Base-by-base conservation (phyloP, 1,140 invertebrate genomes). In the Drosophila punjabiensis region DNA sequence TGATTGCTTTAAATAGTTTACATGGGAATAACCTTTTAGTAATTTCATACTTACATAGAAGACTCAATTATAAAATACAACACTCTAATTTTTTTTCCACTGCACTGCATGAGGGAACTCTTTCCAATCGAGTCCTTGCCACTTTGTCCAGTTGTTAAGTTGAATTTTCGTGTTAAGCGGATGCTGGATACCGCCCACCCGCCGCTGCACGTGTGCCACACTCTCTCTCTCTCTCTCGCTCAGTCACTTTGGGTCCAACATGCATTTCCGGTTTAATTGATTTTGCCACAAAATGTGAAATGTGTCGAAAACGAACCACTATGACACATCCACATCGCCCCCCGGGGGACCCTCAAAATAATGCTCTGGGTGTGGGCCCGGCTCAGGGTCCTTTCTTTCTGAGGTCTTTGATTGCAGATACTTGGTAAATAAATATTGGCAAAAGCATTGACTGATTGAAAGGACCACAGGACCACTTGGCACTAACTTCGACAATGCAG, bases 201-300 rank as follows among this genome's bases (percentile, higher is more conserved):
- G 32, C 14, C 37, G 55, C 33, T 47, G 69, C 79, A 79, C 79
- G 69, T 82, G 82, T 79, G 70, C 30, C 39, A 16, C 59, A 6
- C 24, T 14, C 43, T 20, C 45, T 32, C 47, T 30, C 41, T 18
- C 35, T 41, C 35, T 41, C 48, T 43, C 48, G 47, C 80, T 63
- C 60, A 20, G 53, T 66, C 70, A 71, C 73, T 56, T 56, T 56
- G 53, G 59, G 70, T 79, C 76, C 58, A 37, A 88, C 85, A 89
- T 82, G 85, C 86, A 85, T 90, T 89, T 89, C 86, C 86, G 86
- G 79, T 82, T 89, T 89, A 89, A 89, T 89, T 89, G 86, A 89
- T 89, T 90, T 86, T 90, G 73, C 86, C 86, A 76, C 86, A 90
- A 90, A 86, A 80, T 90, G 86, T 82, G 76, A 77, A 90, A 89